phyloP scores from a whole-genome alignment of 2,113 vertebrate species.

The Elgaria multicarinata region DNA sequence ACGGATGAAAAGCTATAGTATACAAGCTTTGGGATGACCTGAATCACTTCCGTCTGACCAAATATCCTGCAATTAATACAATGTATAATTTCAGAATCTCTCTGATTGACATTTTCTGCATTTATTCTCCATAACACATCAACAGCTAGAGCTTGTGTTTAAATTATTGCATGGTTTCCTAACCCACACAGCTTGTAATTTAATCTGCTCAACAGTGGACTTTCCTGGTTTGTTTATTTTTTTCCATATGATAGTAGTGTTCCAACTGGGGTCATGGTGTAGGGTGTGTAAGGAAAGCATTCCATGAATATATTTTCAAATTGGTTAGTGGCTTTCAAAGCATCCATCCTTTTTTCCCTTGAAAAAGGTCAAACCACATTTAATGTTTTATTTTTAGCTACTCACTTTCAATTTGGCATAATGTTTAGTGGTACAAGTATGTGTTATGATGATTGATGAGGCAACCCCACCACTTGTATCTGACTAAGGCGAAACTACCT shows the following conservation, averaged over 20 bases:
- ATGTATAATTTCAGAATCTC: conserved; percentile 35
- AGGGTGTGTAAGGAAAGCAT: conserved; percentile 49
- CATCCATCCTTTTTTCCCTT: background rate
- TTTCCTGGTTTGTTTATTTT: background rate
- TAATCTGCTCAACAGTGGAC: background rate
- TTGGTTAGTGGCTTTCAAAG: conserved; percentile 13
- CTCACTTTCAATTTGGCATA: background rate
- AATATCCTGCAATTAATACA: background rate
- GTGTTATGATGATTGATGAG: background rate
- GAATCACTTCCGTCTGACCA: background rate
- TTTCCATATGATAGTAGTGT: conserved; percentile 25
- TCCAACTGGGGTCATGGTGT: background rate
- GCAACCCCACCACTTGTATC: background rate
- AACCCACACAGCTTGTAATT: conserved; percentile 22
- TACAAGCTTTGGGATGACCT: background rate
- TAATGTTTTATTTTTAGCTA: conserved; percentile 9
- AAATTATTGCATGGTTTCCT: background rate
- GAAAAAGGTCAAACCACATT: background rate
- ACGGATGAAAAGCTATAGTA: background rate
- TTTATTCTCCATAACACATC: conserved; percentile 14
- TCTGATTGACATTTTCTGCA: conserved; percentile 28
- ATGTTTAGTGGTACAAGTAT: background rate
- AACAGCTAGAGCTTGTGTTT: conserved; percentile 16
- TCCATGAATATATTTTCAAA: conserved; percentile 43
- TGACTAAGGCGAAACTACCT: background rate